Base-by-base conservation (phyloP, 2,113 vertebrate species). In the Corythornis vintsioides region DNA sequence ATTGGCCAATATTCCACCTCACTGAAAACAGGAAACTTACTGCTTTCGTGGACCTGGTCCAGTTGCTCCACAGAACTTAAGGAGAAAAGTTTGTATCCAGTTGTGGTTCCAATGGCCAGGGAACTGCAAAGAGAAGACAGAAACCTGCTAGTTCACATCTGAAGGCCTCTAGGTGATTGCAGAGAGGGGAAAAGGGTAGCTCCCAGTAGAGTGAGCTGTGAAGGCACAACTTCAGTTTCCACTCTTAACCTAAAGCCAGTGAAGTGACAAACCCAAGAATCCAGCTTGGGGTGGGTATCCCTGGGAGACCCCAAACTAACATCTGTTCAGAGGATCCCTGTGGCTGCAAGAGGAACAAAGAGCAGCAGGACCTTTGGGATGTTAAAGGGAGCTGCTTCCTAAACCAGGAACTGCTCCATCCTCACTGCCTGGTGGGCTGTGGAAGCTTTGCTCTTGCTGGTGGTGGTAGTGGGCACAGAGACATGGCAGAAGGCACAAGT, bases 41-140 rank as follows among this genome's bases (percentile, higher is more conserved):
- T 98, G 96, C 98, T 99, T 97, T 99, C 98, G 8, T 99, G 98
- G 96, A 99, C 98, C 89, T 99, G 98, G 96, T 99, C 99, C 97
- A 99, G 97, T 26, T 98, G 98, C 22, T 99, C 99, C 97, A 99
- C 98, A 33, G 97, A 98, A 93, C 98, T 98, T 96, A 99, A 94
- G 92, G 99, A 99, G 95, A 99, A 99, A 83, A 99, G 98, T 94
- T 97, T 98, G 96, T 99, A 99, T 55, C 99, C 98, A 9, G 96
- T 97, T 96, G 97, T 98, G 71, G 98, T 99, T 95, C 99, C 99
- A 90, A 99, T 96, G 65, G 99, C 98, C 95, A 99, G 97, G 53
- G 99, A 99, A 94, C 99, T 99, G 96, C 33, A 69, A 78, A 86
- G 91, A 96, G 7, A 95, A 77, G 73, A 70, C 15, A 63, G 28